A percentile compares a stretch with the other conserved stretches of the same genome.
Conservation (phyloP, 1,140 invertebrate genomes). For the Drosophila grimshawi region DNA sequence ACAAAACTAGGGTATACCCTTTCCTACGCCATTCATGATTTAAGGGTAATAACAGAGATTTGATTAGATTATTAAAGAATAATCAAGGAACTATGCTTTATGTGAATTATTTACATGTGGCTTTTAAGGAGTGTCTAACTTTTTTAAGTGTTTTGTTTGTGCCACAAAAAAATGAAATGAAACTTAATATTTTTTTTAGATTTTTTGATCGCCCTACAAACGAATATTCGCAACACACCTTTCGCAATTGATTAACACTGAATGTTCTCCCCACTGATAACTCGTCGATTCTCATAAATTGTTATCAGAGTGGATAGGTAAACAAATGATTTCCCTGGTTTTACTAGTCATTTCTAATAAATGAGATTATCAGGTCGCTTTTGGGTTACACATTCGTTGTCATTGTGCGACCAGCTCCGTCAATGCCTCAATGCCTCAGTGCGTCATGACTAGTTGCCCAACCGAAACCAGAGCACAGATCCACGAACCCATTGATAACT, state of each 20-base stretch:
- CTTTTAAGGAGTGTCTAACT: no score
- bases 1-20: no score
- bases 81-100: no score
- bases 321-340: constrained; percentile 1
- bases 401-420: background rate
- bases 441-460: background rate
- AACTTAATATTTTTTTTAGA: no score
- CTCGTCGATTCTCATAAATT: background rate
- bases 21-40: no score
- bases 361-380: constrained; percentile 64
- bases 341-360: constrained; percentile 27
- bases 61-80: no score
- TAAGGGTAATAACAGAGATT: no score
- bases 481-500: constrained; percentile 21
- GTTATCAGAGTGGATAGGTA: background rate
- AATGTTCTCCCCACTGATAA: constrained; percentile 11
- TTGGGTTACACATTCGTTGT: background rate
- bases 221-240: background rate
- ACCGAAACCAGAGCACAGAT: background rate
- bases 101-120: no score
- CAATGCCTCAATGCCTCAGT: background rate
- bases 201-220: no score
- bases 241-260: background rate
- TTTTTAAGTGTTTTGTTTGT: no score
- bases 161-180: no score